phyloP scores from a whole-genome alignment of 2,113 vertebrate genomes.

The Osmerus eperlanus region DNA sequence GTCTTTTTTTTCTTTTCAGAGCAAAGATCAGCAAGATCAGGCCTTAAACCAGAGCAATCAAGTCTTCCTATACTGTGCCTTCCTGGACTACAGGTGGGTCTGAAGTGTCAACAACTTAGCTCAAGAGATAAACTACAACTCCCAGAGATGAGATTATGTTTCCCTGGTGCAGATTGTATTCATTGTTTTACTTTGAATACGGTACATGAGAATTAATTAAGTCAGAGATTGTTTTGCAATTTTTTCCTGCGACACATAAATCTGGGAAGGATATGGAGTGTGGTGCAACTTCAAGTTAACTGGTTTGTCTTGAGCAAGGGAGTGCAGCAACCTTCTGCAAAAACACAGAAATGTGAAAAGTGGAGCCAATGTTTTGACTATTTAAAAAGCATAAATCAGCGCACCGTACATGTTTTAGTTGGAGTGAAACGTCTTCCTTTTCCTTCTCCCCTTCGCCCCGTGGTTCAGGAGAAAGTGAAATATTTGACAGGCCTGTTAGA shows the following conservation, averaged over 20 bases:
- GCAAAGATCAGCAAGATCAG: conserved; percentile 71
- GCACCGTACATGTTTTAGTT: conserved; percentile 54
- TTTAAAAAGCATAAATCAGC: conserved; percentile 52
- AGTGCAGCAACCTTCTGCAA: conserved; percentile 20
- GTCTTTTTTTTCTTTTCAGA: conserved; percentile 70
- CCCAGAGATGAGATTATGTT: conserved; percentile 2
- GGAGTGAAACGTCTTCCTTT: conserved; percentile 40
- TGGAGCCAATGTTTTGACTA: conserved; percentile 36
- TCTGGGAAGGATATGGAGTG: neutral
- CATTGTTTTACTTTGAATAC: neutral
- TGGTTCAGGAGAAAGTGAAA: conserved; percentile 48
- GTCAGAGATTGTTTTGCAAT: neutral
- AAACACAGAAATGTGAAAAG: conserved; percentile 30
- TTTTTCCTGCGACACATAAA: neutral
- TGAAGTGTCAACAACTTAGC: neutral
- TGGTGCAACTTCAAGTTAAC: conserved; percentile 18
- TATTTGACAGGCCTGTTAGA: conserved; percentile 42
- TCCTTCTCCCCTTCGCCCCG: conserved; percentile 32
- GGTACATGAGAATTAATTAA: too few species aligned
- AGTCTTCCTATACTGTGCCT: conserved; percentile 88
- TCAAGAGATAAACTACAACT: neutral
- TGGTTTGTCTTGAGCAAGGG: conserved; percentile 31
- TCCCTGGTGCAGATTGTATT: neutral
- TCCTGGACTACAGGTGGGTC: conserved; percentile 91
- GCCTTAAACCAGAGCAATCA: conserved; percentile 79